Evolutionary conservation across 2,888 invertebrate genomes (phyloP), one percentile per base, ranked within the genome.

Genomic region (Cenopis cana): DNA sequence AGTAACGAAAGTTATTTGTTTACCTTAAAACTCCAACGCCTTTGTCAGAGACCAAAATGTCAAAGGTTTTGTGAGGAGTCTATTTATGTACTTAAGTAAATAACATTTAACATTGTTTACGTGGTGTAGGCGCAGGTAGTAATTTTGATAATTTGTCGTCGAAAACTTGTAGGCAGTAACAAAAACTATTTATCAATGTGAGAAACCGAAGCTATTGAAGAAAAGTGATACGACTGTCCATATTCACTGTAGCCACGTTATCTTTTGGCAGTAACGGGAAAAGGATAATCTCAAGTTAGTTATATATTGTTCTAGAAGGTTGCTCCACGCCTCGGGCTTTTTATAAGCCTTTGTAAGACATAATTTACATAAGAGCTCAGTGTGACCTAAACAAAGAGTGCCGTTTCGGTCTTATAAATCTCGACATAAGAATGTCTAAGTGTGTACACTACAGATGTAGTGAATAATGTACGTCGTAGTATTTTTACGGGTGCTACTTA

Each of bases 261-360:
- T 61, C 12, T 52, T 52, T n/a, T 20, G 36, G 62, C 50, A 62
- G 24, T 50, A 61, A 52, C 33, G 18, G 14, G 38, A 38, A 64
- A 64, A 54, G 64, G 64, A 64, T 64, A 64, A 64, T 38, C 64
- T 36, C 10, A 52, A 20, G 54, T 64, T 64, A 64, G 64, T 64
- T 64, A 64, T 17, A 64, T 64, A 52, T 36, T 64, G 38, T 64
- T 64, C 38, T 49, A 29, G 46, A 49, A 29, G 59, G 57, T 29
- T 55, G 55, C 55, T 55, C 29, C 29, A 8, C 50, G 64, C 52
- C 64, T 65, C 29, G 55, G 33, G 65, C 54, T 65, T 65, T 41
- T 65, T 65, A 55, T 65, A 65, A 55, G 54, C 59, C 24, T 24
- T 18, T 33, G 67, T 41, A 52, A 52, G 36, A 62, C 62, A 52